Percentiles rank a stretch among this genome's conserved stretches.
These are phyloP conservation scores for Aspidapion aeneum DNA, from an alignment of 2,888 invertebrate species.

Conservation along the genomic window DNA sequence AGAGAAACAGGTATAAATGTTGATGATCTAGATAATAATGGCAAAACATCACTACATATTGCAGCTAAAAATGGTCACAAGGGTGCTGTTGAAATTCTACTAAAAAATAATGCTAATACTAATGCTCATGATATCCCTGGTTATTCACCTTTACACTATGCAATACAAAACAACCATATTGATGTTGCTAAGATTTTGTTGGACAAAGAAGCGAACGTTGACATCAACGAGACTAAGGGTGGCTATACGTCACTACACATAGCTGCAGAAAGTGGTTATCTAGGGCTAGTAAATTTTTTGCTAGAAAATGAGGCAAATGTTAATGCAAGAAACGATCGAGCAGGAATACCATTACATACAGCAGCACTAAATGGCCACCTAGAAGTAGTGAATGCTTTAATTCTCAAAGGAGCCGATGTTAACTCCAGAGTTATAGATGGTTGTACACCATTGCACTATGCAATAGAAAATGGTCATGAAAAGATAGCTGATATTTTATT, in stretches of 20 bases:
- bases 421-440: constrained; percentile 6
- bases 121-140: neutral
- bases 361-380: constrained; percentile 9
- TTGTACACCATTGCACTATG: constrained; percentile 22
- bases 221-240: neutral
- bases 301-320: constrained; percentile 48
- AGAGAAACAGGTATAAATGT: too few species aligned
- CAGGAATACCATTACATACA: constrained; percentile 7
- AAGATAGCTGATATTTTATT: constrained; percentile 15
- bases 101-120: too few species aligned
- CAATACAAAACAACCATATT: neutral
- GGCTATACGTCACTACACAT: constrained; percentile 55
- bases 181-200: constrained; percentile 8
- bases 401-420: constrained; percentile 10
- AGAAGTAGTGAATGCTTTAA: constrained; percentile 6
- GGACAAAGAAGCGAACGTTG: constrained; percentile 1
- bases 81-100: too few species aligned
- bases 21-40: too few species aligned
- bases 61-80: too few species aligned
- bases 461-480: constrained; percentile 17
- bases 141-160: constrained; percentile 8
- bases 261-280: constrained; percentile 53
- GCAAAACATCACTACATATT: too few species aligned
- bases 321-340: constrained; percentile 42
- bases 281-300: constrained; percentile 47